Evolutionary conservation across 2,113 vertebrate species (phyloP).

Genomic region (Terrapene triunguis): DNA sequence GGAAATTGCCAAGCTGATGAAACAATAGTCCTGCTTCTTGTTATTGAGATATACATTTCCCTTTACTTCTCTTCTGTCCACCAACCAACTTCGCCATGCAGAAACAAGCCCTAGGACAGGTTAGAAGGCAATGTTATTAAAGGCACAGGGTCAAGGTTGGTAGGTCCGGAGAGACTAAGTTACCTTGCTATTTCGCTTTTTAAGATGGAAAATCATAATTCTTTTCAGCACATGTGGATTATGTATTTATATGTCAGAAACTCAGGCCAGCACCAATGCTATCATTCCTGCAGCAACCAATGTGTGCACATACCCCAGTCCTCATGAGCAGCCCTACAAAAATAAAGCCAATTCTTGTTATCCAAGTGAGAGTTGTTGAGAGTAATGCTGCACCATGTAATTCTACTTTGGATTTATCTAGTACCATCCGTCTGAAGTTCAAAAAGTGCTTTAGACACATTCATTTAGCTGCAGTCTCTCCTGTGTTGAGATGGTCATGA

Average conservation of each 20-base stretch:
- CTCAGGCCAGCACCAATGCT: background rate
- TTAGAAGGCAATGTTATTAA: background rate
- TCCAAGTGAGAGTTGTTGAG: no score
- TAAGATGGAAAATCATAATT: background rate
- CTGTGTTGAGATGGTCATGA: background rate
- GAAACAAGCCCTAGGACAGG: background rate
- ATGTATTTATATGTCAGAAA: background rate
- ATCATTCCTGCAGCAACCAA: background rate
- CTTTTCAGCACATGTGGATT: fast-evolving
- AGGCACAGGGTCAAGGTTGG: background rate
- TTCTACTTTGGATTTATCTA: background rate
- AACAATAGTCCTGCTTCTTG: background rate
- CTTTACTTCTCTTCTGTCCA: background rate
- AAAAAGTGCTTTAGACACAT: background rate
- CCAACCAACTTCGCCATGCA: background rate
- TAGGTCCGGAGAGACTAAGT: background rate
- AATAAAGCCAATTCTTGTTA: background rate
- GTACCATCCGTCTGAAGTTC: background rate
- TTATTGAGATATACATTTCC: background rate
- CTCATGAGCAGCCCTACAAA: background rate
- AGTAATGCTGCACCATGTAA: no score
- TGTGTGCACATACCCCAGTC: background rate
- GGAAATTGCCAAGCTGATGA: background rate
- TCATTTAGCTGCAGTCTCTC: background rate
- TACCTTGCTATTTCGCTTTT: background rate